Conservation (phyloP, 2,888 invertebrate species). For the Watsonalla cultraria region DNA sequence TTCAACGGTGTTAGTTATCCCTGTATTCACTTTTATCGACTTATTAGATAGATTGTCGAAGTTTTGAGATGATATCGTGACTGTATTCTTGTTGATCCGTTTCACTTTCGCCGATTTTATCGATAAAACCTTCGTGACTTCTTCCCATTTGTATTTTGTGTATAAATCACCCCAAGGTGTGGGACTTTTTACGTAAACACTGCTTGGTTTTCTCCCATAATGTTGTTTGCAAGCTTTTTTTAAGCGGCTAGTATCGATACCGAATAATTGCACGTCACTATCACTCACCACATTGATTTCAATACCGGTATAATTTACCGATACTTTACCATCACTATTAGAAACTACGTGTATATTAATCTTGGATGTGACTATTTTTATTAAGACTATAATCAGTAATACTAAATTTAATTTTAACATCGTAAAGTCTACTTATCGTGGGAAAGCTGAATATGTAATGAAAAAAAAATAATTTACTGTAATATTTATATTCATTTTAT, state of each 20-base stretch:
- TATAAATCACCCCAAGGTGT: slow-evolving; percentile 66
- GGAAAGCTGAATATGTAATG: not conserved
- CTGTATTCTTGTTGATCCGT: slow-evolving; percentile 26
- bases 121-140: slow-evolving; percentile 37
- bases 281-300: slow-evolving; percentile 35
- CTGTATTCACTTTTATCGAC: slow-evolving; percentile 57
- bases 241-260: slow-evolving; percentile 30
- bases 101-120: slow-evolving; percentile 42
- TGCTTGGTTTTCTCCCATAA: slow-evolving; percentile 38
- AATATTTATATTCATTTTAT: not conserved
- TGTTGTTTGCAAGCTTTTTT: slow-evolving; percentile 35
- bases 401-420: not conserved
- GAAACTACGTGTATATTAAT: slow-evolving; percentile 37
- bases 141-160: slow-evolving; percentile 50
- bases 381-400: not conserved
- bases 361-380: slow-evolving; percentile 17
- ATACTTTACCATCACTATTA: slow-evolving; percentile 25
- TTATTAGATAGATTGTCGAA: slow-evolving; percentile 51
- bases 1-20: slow-evolving; percentile 53
- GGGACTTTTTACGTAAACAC: slow-evolving; percentile 48
- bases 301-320: slow-evolving; percentile 35
- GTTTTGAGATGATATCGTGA: slow-evolving; percentile 43
- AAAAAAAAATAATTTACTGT: not conserved
- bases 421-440: not conserved
- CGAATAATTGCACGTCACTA: slow-evolving; percentile 43